Conservation (phyloP, 2,797 vertebrate genomes). For the Thamnophis elegans region DNA sequence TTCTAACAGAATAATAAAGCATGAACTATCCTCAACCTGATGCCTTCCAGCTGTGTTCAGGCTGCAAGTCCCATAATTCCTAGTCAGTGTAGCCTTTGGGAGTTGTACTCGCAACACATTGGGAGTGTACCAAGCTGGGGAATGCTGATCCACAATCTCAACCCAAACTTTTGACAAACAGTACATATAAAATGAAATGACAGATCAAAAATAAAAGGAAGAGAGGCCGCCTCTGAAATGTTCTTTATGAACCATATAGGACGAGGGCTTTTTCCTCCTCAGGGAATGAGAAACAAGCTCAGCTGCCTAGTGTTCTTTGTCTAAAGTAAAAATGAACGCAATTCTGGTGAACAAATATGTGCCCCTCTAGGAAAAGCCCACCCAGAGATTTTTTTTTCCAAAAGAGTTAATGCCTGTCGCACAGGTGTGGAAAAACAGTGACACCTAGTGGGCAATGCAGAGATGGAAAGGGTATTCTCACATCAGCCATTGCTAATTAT, state of each 20-base stretch:
- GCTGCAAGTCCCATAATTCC: background rate
- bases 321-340: constrained; percentile 20
- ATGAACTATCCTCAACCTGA: background rate
- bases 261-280: background rate
- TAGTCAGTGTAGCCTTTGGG: background rate
- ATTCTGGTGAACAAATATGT: constrained; percentile 11
- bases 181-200: background rate
- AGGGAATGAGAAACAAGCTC: background rate
- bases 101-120: background rate
- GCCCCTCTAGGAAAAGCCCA: constrained; percentile 17
- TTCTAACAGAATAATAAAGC: background rate
- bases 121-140: background rate
- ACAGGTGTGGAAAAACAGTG: constrained; percentile 35
- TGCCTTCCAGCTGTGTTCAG: background rate
- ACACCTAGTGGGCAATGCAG: constrained; percentile 19
- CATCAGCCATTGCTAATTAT: background rate
- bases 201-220: background rate
- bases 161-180: background rate
- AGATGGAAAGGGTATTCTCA: constrained; percentile 8
- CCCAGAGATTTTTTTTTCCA: background rate
- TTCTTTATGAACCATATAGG: background rate
- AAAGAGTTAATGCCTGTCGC: background rate
- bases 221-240: background rate
- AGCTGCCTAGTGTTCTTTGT: constrained; percentile 5
- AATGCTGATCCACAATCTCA: background rate